A percentile compares a stretch with the other conserved stretches of the same genome.
phyloP scores from a whole-genome alignment of 2,888 invertebrate genomes.

The Marronus borbonicus region DNA sequence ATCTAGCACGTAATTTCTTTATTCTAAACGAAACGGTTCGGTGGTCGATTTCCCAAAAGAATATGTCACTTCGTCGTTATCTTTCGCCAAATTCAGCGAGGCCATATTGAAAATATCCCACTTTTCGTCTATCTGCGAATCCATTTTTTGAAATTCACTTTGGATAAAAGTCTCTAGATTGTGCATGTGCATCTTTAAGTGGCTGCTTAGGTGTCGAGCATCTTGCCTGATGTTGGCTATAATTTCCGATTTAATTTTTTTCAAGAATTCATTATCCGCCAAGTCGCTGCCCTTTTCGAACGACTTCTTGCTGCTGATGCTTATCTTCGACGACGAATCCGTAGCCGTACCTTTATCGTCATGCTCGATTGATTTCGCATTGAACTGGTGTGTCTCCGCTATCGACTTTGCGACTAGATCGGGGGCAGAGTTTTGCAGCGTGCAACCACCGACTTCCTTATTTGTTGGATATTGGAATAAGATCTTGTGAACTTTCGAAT shows the following conservation, averaged over 20 bases:
- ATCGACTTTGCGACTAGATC: constrained; percentile 4
- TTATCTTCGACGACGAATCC: constrained; percentile 46
- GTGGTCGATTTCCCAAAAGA: constrained; percentile 29
- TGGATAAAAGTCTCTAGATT: constrained; percentile 63
- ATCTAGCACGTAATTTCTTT: neutral
- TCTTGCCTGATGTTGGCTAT: constrained; percentile 53
- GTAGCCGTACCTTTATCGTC: constrained; percentile 30
- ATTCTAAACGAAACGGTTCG: constrained; percentile 44
- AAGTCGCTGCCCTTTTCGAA: constrained; percentile 19
- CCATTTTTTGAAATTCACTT: constrained; percentile 63
- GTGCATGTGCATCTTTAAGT: constrained; percentile 61
- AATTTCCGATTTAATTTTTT: constrained; percentile 50
- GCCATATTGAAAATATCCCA: constrained; percentile 48
- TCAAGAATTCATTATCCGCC: constrained; percentile 50
- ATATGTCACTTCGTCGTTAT: constrained; percentile 39
- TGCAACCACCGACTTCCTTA: constrained; percentile 7
- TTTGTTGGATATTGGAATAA: constrained; percentile 38
- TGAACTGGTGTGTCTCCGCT: neutral
- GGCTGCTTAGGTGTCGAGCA: constrained; percentile 60
- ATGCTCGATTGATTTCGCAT: neutral
- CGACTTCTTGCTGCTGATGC: constrained; percentile 27
- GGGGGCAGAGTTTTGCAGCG: constrained; percentile 12
- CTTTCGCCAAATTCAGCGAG: constrained; percentile 41
- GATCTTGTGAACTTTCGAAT: constrained; percentile 50
- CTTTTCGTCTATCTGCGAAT: constrained; percentile 61